Conservation (phyloP, 2,888 invertebrate genomes). For the Malacosoma neustria region DNA sequence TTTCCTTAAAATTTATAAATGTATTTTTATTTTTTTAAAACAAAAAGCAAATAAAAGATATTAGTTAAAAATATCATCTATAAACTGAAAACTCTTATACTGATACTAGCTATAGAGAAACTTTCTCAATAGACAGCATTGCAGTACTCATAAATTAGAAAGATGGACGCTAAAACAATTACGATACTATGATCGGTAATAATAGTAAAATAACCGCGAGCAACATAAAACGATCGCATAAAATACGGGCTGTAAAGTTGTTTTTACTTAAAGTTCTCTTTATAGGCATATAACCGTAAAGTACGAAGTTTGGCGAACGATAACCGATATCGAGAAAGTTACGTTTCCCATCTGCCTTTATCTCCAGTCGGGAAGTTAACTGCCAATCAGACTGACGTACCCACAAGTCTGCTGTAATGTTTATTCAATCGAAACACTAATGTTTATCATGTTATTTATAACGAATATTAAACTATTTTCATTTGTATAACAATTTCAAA, state of each 20-base stretch:
- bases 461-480: too few relatives aligned
- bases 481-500: too few relatives aligned
- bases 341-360: slow-evolving; percentile 46
- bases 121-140: not conserved
- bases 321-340: slow-evolving; percentile 45
- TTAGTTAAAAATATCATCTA: too few relatives aligned
- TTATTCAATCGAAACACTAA: too few relatives aligned
- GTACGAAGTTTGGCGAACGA: slow-evolving; percentile 52
- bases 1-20: too few relatives aligned
- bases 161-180: slow-evolving; percentile 34
- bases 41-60: too few relatives aligned
- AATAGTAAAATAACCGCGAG: slow-evolving; percentile 40
- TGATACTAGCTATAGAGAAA: too few relatives aligned
- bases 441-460: too few relatives aligned
- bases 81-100: too few relatives aligned
- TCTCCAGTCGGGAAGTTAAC: slow-evolving; percentile 32
- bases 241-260: slow-evolving; percentile 62
- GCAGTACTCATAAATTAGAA: slow-evolving; percentile 22
- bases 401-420: slow-evolving; percentile 4
- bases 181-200: slow-evolving; percentile 31
- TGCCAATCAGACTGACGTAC: slow-evolving; percentile 26
- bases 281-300: slow-evolving; percentile 66
- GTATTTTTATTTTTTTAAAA: too few relatives aligned
- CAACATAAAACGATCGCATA: slow-evolving; percentile 46
- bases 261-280: slow-evolving; percentile 64